Evolutionary conservation across 2,113 vertebrate species (phyloP).

Genomic region (Jaculus jaculus): DNA sequence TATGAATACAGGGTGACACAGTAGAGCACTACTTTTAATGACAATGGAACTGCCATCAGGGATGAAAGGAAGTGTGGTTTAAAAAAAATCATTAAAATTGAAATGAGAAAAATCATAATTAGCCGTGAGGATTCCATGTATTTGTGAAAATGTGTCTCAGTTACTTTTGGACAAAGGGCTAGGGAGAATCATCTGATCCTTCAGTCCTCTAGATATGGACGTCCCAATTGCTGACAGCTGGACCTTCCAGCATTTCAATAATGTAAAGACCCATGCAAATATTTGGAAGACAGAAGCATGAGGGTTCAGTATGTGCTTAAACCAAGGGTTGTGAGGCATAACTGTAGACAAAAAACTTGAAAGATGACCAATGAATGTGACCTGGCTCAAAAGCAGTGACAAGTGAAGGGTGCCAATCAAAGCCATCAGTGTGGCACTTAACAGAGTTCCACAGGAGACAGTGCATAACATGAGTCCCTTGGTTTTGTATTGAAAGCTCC

Average conservation of each 20-base stretch:
- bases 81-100: conserved; percentile 78
- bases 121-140: conserved; percentile 72
- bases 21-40: conserved; percentile 76
- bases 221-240: conserved; percentile 67
- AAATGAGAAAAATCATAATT: conserved; percentile 78
- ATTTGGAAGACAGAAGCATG: conserved; percentile 69
- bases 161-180: conserved; percentile 58
- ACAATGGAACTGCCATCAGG: conserved; percentile 75
- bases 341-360: conserved; percentile 9
- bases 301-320: conserved; percentile 18
- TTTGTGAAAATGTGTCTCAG: conserved; percentile 71
- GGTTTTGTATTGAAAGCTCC: neutral
- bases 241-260: conserved; percentile 60
- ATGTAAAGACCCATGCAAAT: conserved; percentile 67
- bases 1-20: conserved; percentile 79
- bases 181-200: conserved; percentile 63
- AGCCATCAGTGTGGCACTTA: neutral
- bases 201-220: conserved; percentile 63
- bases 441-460: neutral
- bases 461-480: neutral
- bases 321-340: neutral
- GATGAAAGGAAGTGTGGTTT: conserved; percentile 73
- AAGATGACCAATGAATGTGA: neutral
- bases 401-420: neutral
- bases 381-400: neutral